Evolutionary conservation across 2,797 vertebrate species (phyloP).

Genomic region (Lepus townsendii): DNA sequence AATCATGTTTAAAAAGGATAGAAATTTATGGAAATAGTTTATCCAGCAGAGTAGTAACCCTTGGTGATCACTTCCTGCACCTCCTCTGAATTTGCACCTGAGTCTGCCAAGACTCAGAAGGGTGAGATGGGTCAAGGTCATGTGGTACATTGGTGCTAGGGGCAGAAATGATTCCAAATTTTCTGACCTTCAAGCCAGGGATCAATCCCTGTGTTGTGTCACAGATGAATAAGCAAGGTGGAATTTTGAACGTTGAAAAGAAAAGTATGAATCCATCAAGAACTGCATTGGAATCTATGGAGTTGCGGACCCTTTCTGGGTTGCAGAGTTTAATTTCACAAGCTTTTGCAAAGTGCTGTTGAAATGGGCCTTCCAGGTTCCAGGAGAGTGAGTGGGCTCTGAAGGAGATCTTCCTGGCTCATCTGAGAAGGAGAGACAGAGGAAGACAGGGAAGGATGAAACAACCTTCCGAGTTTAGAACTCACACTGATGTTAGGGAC

Average conservation of each 20-base stretch:
- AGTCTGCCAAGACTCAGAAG: neutral
- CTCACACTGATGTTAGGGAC: neutral
- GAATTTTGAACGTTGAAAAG: neutral
- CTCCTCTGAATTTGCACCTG: neutral
- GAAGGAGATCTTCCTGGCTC: neutral
- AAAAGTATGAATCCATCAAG: neutral
- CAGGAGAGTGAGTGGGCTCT: neutral
- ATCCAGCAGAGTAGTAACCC: neutral
- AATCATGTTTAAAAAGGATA: constrained; percentile 11
- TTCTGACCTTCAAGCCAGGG: neutral
- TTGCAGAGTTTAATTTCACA: neutral
- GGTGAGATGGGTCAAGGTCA: neutral
- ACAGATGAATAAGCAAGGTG: neutral
- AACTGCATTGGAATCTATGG: neutral
- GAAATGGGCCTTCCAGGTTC: neutral
- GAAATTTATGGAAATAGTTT: constrained; percentile 21
- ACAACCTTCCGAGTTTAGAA: neutral
- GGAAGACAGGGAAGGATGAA: neutral
- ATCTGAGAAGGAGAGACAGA: neutral
- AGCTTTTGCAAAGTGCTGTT: neutral
- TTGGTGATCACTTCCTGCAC: neutral
- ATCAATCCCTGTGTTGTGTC: neutral
- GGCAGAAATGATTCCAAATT: neutral
- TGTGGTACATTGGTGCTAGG: neutral
- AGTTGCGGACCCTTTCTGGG: neutral